phyloP scores from a whole-genome alignment of 2,797 vertebrate genomes.

The Cichlasoma orientale region DNA sequence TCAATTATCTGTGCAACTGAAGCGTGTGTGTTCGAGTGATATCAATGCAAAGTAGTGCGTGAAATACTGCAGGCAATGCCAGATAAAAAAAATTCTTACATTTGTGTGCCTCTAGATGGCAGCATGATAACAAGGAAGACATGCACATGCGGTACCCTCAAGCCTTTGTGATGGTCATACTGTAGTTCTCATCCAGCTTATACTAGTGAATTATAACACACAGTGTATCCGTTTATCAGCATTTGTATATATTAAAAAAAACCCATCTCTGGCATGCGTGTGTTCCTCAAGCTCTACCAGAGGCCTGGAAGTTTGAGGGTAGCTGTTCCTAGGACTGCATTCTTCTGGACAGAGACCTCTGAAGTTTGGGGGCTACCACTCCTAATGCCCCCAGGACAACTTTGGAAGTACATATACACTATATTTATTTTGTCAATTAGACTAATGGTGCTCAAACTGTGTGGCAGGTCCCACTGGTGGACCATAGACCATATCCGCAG shows the following conservation, averaged over 20 bases:
- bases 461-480: too few species aligned
- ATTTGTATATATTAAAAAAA: not conserved
- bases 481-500: not conserved
- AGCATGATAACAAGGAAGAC: constrained; percentile 17
- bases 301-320: not conserved
- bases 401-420: not conserved
- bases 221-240: not conserved
- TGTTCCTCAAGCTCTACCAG: not conserved
- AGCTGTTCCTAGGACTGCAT: not conserved
- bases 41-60: not conserved
- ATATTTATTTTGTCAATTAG: not conserved
- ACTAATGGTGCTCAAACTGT: not conserved
- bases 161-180: not conserved
- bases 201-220: not conserved
- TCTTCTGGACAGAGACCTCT: not conserved
- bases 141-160: too few species aligned
- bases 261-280: not conserved
- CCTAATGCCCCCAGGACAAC: not conserved
- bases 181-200: not conserved
- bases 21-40: not conserved
- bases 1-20: not conserved
- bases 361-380: not conserved
- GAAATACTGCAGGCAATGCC: not conserved
- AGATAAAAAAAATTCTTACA: not conserved
- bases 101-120: constrained; percentile 43